phyloP scores from a whole-genome alignment of 2,888 invertebrate species.

The Pristionchus fissidentatus region DNA sequence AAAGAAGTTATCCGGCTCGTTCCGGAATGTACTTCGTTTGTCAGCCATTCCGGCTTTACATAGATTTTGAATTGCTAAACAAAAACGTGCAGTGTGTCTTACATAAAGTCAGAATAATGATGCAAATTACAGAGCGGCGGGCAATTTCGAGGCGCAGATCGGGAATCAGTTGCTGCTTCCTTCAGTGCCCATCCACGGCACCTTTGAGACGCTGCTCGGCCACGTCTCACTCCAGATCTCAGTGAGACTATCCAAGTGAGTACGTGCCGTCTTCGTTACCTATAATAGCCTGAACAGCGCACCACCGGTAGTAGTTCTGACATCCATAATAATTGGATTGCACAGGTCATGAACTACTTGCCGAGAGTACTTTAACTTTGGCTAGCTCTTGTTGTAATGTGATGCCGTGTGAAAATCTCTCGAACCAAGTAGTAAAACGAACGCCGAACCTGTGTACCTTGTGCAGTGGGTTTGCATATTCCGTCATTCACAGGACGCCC shows the following conservation, averaged over 20 bases:
- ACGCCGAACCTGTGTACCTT: neutral
- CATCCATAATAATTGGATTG: neutral
- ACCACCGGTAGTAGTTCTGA: neutral
- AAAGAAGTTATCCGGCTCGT: neutral
- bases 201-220: conserved; percentile 74
- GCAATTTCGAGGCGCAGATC: conserved; percentile 72
- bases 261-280: conserved; percentile 7
- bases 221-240: conserved; percentile 73
- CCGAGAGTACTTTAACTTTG: neutral
- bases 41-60: too few species aligned
- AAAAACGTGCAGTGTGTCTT: neutral
- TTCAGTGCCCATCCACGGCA: conserved; percentile 72
- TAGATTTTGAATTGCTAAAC: neutral
- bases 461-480: neutral
- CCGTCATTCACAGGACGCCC: conserved; percentile 63
- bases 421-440: too few species aligned
- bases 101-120: neutral
- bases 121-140: conserved; percentile 66
- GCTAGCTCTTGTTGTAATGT: too few species aligned
- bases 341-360: neutral
- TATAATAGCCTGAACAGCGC: conserved; percentile 52
- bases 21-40: too few species aligned
- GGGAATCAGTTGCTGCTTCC: conserved; percentile 72
- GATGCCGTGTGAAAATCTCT: too few species aligned
- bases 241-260: conserved; percentile 63